These are phyloP conservation scores for Perithous albicinctus DNA, from an alignment of 2,888 invertebrate genomes.

Conservation along the genomic window DNA sequence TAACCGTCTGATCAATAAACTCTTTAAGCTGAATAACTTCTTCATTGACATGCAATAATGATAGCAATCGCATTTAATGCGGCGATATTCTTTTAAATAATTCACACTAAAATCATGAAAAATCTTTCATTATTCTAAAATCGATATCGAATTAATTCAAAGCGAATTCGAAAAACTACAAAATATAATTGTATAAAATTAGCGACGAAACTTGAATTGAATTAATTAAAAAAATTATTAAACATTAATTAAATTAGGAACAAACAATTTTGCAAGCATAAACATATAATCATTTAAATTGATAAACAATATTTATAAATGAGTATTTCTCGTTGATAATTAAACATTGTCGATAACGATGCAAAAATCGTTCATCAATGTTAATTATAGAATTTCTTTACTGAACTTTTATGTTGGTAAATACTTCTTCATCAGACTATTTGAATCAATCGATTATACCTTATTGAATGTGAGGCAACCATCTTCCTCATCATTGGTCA, in stretches of 20 bases:
- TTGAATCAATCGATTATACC: constrained; percentile 83
- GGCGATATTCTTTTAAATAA: neutral
- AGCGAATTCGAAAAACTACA: no score
- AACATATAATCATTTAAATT: no score
- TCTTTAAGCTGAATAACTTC: neutral
- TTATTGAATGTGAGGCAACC: constrained; percentile 96
- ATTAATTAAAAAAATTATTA: no score
- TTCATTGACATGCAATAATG: neutral
- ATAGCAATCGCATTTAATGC: neutral
- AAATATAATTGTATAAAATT: neutral
- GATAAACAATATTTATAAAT: no score
- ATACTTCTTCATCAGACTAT: neutral
- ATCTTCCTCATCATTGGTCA: constrained; percentile 96
- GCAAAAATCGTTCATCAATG: neutral
- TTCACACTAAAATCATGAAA: neutral
- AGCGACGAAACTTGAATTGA: no score
- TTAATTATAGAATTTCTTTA: neutral
- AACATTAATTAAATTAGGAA: no score
- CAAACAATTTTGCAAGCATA: no score
- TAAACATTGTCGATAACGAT: neutral
- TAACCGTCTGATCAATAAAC: neutral
- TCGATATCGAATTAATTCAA: neutral
- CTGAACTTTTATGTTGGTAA: neutral
- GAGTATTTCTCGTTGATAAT: no score
- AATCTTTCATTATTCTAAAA: neutral